Evolutionary conservation across 1,140 invertebrate species (phyloP), one percentile per base, ranked within the genome.

Genomic region (Homarus americanus): DNA sequence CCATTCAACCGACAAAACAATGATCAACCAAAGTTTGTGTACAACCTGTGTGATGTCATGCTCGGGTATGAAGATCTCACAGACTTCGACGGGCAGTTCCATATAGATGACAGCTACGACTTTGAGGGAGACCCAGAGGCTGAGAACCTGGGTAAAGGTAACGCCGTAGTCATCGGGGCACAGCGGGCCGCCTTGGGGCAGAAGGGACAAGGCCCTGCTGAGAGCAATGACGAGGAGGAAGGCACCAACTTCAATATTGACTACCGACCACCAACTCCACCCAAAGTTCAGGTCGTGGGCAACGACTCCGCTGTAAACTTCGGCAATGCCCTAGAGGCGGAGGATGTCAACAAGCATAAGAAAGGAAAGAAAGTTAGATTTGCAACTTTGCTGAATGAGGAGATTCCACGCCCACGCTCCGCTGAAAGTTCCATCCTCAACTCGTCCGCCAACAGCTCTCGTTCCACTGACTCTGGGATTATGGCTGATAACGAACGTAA

Each of bases 11-110:
- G 83, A 75, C 34, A 49, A 28, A 78, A 75, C 28, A 85, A 28
- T 28, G 44, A 86, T 7, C 79, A 88, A 17, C 92, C 92, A 20
- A 87, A 89, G 41, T 92, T 91, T 75, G 53, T 36, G 10, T 91
- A 91, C 28, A 86, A 76, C n/a, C 36, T 91, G 15, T 92, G 92
- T 72, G 92, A 92, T 58, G 75, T 92, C 3, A 89, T 91, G 49
- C 66, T 92, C 44, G 89, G 89, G 12, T 73, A 85, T 58, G 92
- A 92, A 63, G 92, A 92, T 0, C 78, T 92, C 49, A 91, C 86
- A 9, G 92, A 92, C 82, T 92, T 92, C 58, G 92, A 92, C 44
- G 92, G 89, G 20, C 82, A 91, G 69, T 91, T 72, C 44, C 89
- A 92, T 34, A 87, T 91, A 41, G 91, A 91, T 53, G 89, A 91